These are phyloP conservation scores for Bombus picipes DNA, from an alignment of 1,140 invertebrate species.

Conservation along the genomic window DNA sequence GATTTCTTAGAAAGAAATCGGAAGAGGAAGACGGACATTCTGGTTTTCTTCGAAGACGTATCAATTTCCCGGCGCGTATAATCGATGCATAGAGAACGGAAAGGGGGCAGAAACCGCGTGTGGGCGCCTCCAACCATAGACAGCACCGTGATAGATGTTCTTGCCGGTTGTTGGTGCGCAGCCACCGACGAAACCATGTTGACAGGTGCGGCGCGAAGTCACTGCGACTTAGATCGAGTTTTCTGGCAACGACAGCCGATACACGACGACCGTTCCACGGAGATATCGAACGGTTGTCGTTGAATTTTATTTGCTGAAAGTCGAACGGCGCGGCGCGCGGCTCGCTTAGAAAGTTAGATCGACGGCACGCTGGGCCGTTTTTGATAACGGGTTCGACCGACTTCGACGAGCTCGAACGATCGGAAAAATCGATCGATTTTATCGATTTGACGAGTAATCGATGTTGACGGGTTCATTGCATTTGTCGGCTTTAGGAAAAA, in stretches of 20 bases:
- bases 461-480: no score
- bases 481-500: not conserved
- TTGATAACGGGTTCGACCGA: constrained; percentile 4
- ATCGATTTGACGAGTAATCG: not conserved
- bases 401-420: not conserved
- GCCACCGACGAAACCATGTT: constrained; percentile 9
- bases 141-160: not conserved
- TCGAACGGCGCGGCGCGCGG: not conserved
- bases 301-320: constrained; percentile 40
- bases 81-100: not conserved
- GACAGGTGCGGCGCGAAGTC: constrained; percentile 17
- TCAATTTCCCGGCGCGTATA: not conserved
- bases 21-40: no score
- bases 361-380: not conserved
- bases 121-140: not conserved
- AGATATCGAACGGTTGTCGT: not conserved
- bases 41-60: not conserved
- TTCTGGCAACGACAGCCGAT: constrained; percentile 12
- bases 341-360: constrained; percentile 26
- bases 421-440: not conserved
- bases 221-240: constrained; percentile 8
- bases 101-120: not conserved
- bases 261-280: not conserved
- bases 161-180: not conserved
- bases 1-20: no score